Percentiles rank a stretch among this genome's conserved stretches.
Evolutionary conservation across 2,888 invertebrate species (phyloP).

Genomic region (Pristionchus mayeri): DNA sequence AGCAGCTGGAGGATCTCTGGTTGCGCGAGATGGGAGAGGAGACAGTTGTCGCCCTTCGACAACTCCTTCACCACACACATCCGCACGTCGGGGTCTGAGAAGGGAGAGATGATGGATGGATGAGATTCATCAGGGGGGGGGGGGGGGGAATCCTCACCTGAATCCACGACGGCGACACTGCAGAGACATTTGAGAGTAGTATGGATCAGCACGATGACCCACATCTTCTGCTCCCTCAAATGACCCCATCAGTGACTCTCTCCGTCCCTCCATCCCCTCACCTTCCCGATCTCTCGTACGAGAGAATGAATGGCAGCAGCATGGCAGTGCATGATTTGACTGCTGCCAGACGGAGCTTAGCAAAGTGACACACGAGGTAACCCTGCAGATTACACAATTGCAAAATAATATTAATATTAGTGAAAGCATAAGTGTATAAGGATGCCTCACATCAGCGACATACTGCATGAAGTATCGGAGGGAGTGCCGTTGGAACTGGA

Average conservation of each 20-base stretch:
- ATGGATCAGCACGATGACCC: slow-evolving; percentile 87
- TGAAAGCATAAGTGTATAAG: too few relatives aligned
- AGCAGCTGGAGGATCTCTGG: slow-evolving; percentile 93
- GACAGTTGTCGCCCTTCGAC: slow-evolving; percentile 2
- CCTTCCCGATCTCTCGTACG: slow-evolving; percentile 57
- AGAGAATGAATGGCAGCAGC: slow-evolving; percentile 86
- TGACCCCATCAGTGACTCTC: neutral
- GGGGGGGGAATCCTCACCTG: slow-evolving; percentile 81
- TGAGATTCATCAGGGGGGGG: neutral
- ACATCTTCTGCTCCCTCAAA: slow-evolving; percentile 55
- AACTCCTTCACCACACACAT: slow-evolving; percentile 83
- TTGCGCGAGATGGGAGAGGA: slow-evolving; percentile 95
- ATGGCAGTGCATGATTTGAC: slow-evolving; percentile 93
- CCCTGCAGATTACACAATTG: slow-evolving; percentile 63
- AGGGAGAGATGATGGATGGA: neutral
- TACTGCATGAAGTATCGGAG: slow-evolving; percentile 74
- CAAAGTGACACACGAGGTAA: slow-evolving; percentile 87
- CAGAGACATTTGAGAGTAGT: slow-evolving; percentile 92
- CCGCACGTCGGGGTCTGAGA: slow-evolving; percentile 89
- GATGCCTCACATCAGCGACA: slow-evolving; percentile 69
- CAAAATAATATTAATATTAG: too few relatives aligned
- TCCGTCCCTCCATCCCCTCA: too few relatives aligned
- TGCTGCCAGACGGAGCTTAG: slow-evolving; percentile 92
- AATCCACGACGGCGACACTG: slow-evolving; percentile 93
- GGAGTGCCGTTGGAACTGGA: slow-evolving; percentile 81